These are phyloP conservation scores for Pelochelys cantorii DNA, from an alignment of 2,797 vertebrate genomes.

Conservation along the genomic window DNA sequence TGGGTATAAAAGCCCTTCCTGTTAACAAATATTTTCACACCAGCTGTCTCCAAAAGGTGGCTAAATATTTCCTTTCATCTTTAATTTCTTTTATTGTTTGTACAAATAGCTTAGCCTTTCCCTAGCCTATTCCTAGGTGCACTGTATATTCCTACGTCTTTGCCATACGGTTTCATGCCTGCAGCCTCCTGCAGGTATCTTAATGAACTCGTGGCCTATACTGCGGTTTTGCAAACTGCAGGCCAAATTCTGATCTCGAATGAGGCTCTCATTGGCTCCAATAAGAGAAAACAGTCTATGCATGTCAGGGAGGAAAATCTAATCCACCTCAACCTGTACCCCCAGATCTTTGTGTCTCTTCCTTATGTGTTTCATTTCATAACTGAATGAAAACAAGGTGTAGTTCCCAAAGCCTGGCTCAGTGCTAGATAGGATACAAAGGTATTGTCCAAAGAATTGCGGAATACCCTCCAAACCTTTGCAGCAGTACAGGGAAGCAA, in stretches of 20 bases:
- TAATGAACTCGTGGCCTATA: conserved; percentile 3
- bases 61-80: conserved; percentile 74
- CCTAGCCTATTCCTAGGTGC: conserved; percentile 24
- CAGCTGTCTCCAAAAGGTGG: conserved; percentile 69
- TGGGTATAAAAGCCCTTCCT: conserved; percentile 34
- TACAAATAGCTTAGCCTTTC: conserved; percentile 33
- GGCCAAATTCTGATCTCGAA: background rate
- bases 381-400: background rate
- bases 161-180: background rate
- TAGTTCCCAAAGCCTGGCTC: background rate
- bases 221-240: background rate
- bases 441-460: background rate
- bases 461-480: background rate
- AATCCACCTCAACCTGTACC: background rate
- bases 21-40: conserved; percentile 66
- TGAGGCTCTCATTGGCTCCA: background rate
- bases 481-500: background rate
- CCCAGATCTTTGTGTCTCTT: background rate
- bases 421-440: background rate
- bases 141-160: background rate
- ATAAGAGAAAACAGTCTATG: background rate
- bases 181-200: background rate
- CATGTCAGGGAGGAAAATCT: background rate
- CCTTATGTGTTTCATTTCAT: no score
- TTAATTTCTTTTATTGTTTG: conserved; percentile 62